Conservation (phyloP, 2,888 invertebrate genomes). For the Lasius platythorax region DNA sequence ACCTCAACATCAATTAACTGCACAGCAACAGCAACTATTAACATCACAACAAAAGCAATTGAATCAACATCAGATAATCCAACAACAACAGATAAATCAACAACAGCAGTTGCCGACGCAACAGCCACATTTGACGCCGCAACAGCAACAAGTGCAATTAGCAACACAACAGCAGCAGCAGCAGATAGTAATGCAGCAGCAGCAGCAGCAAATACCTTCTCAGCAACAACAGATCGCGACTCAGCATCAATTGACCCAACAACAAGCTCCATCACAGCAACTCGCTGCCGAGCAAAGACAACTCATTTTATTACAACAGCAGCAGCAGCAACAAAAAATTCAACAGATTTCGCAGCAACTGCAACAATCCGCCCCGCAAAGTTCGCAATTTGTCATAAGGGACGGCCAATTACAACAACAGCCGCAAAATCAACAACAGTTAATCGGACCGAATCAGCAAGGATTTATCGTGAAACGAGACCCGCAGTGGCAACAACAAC, state of each 20-base stretch:
- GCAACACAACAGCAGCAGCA: conserved; percentile 81
- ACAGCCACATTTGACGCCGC: conserved; percentile 77
- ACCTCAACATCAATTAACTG: conserved; percentile 76
- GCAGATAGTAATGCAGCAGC: conserved; percentile 77
- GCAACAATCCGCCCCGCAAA: conserved; percentile 84
- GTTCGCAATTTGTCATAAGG: conserved; percentile 84
- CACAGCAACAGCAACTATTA: conserved; percentile 84
- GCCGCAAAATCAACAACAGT: conserved; percentile 84
- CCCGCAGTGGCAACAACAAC: conserved; percentile 88
- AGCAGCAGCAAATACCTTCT: conserved; percentile 71
- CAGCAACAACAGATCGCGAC: conserved; percentile 74
- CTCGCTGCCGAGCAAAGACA: conserved; percentile 83
- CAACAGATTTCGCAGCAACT: conserved; percentile 86
- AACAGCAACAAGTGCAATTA: conserved; percentile 83
- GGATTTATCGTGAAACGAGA: conserved; percentile 87
- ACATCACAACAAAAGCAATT: conserved; percentile 83
- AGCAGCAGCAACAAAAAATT: conserved; percentile 87
- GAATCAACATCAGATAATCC: conserved; percentile 74
- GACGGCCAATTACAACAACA: conserved; percentile 85
- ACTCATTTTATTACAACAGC: conserved; percentile 87
- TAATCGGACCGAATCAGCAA: conserved; percentile 83
- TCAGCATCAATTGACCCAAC: conserved; percentile 75
- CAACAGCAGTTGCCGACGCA: conserved; percentile 80
- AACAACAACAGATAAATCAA: conserved; percentile 86
- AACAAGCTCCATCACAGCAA: conserved; percentile 81